A percentile compares a stretch with the other conserved stretches of the same genome.
These are phyloP conservation scores for Drosophila parthenogenetica DNA, from an alignment of 2,888 invertebrate genomes.

Conservation along the genomic window DNA sequence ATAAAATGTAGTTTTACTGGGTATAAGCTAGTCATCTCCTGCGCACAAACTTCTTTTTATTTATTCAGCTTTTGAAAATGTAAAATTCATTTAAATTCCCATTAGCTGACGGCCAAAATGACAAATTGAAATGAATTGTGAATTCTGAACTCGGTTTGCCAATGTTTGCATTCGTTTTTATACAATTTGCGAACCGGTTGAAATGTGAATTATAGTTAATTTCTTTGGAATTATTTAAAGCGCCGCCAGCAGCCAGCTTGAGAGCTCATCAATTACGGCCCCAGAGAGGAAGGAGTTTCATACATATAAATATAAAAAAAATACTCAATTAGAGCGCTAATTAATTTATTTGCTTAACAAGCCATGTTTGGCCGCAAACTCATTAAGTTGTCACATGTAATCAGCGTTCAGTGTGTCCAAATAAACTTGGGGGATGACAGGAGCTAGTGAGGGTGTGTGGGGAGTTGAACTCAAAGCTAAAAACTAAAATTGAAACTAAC, in stretches of 20 bases:
- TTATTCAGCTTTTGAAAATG: conserved; percentile 36
- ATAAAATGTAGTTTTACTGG: no score
- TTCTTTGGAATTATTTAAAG: conserved; percentile 53
- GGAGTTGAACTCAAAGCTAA: conserved; percentile 38
- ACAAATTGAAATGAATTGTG: conserved; percentile 60
- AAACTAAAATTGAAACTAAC: conserved; percentile 79
- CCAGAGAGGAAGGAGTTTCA: not conserved
- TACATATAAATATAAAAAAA: conserved; percentile 3
- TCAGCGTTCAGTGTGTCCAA: conserved; percentile 66
- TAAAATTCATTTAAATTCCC: conserved; percentile 27
- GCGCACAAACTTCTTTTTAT: not conserved
- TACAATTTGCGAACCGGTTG: conserved; percentile 27
- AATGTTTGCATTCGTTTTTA: conserved; percentile 41
- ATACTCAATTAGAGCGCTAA: conserved; percentile 78
- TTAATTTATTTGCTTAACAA: conserved; percentile 80
- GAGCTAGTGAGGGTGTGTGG: not conserved
- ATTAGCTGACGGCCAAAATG: conserved; percentile 28
- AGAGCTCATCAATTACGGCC: conserved; percentile 53
- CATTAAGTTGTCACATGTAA: conserved; percentile 80
- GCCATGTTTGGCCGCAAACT: conserved; percentile 79
- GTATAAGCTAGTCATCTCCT: not conserved
- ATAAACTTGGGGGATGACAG: conserved; percentile 2
- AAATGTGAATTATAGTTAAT: conserved; percentile 59
- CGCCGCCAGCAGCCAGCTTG: conserved; percentile 20
- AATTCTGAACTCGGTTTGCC: conserved; percentile 29